phyloP scores from a whole-genome alignment of 1,140 invertebrate species.

The Melanaphis sacchari region DNA sequence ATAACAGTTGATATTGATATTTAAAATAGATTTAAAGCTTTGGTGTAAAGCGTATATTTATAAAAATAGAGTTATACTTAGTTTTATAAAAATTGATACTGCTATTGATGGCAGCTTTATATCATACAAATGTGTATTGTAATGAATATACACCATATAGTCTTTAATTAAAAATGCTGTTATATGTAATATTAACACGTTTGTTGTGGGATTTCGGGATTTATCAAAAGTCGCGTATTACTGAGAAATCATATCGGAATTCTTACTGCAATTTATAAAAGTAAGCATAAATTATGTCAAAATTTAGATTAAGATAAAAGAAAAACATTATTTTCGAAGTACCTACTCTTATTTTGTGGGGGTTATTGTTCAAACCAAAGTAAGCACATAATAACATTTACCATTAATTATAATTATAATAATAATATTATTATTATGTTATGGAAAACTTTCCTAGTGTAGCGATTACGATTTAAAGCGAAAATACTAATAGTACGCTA shows the following conservation, averaged over 20 bases:
- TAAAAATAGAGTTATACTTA: no score
- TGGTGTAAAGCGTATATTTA: no score
- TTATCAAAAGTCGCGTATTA: not conserved
- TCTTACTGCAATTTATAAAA: not conserved
- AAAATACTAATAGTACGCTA: not conserved
- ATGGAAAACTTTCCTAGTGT: not conserved
- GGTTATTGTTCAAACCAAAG: not conserved
- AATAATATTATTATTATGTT: not conserved
- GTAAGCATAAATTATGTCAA: not conserved
- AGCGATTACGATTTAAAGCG: not conserved
- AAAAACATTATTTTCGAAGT: not conserved
- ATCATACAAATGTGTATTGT: not conserved
- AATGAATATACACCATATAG: not conserved
- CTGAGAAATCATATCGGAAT: not conserved
- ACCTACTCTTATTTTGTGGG: not conserved
- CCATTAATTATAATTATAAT: not conserved
- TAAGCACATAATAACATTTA: not conserved
- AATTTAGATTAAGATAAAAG: not conserved
- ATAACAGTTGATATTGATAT: no score
- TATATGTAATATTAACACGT: not conserved
- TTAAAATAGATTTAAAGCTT: no score
- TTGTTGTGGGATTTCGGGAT: not conserved
- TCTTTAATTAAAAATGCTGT: not conserved
- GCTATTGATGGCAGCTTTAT: not conserved
- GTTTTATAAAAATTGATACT: no score